Base-by-base conservation (phyloP, 23 tunicate genomes). In the Styela clava region DNA sequence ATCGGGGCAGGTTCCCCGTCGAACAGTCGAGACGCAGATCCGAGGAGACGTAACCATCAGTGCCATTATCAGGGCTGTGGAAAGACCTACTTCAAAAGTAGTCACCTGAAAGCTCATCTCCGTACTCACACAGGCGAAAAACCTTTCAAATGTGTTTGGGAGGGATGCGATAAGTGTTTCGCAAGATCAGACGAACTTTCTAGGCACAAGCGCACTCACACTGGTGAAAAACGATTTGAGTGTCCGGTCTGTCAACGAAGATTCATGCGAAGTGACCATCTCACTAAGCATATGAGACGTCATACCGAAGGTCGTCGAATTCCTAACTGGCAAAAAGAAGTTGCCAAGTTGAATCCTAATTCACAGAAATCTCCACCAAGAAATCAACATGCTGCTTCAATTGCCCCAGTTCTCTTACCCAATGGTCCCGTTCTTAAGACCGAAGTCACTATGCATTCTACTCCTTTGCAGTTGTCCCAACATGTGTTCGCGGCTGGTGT, bases 101-200 rank as follows among this genome's bases (percentile, higher is more conserved):
- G 91, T 36, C 99, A 95, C 68, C 74, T 95, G 81, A 95, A 90
- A 73, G 99, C 99, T 31, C 99, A 95, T 56, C 68, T 95, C 76
- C 96, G 99, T 61, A 90, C 96, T 3, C 99, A 95, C 84, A 89
- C 95, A 63, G 99, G 99, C 62, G 99, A 95, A 74, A 90, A 90
- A 70, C 99, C 99, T 26, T 95, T 84, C 70, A 79, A 79, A 51
- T 95, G 99, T 68, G 61, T 82, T 7, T 95, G 99, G 99, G 89
- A 86, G 31, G 88, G 86, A 16, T 95, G 99, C 77, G 99, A 84
- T 20, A 95, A 95, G 36, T 68, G 96, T 25, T 95, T 95, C 44
- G 99, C 99, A 21, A 83, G 99, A 19, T 87, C 94, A 1, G 99
- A 95, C 69, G 99, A 95, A 73, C 80, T 95, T n/a, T 89, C 95